Evolutionary conservation across 2,113 vertebrate genomes (phyloP).

Genomic region (Aphyosemion australe): DNA sequence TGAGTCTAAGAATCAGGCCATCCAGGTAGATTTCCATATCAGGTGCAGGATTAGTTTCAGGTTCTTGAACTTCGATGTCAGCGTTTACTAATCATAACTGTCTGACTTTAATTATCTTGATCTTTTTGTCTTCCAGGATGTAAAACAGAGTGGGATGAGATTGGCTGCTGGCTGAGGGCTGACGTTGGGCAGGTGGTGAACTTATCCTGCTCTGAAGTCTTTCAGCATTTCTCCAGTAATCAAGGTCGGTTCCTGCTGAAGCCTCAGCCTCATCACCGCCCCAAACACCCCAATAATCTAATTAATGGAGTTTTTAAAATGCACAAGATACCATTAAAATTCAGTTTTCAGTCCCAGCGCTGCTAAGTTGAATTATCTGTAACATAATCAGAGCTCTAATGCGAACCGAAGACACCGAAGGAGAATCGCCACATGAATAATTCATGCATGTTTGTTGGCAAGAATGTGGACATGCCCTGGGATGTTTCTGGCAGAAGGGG

Average conservation of each 20-base stretch:
- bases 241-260: constrained; percentile 65
- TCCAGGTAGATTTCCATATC: no score
- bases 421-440: constrained; percentile 42
- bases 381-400: constrained; percentile 17
- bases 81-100: background rate
- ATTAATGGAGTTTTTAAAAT: background rate
- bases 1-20: no score
- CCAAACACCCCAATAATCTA: background rate
- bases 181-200: constrained; percentile 77
- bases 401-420: constrained; percentile 19
- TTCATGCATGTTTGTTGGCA: constrained; percentile 54
- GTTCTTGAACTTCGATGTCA: background rate
- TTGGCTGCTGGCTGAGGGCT: constrained; percentile 77
- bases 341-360: background rate
- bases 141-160: constrained; percentile 78
- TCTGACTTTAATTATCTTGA: background rate
- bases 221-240: constrained; percentile 76
- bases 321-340: background rate
- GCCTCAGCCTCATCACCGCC: background rate
- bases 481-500: constrained; percentile 35
- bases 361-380: constrained; percentile 23
- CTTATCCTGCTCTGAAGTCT: constrained; percentile 76
- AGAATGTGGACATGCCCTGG: constrained; percentile 15
- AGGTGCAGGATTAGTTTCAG: background rate
- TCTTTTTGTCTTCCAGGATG: constrained; percentile 63